Conservation (phyloP, 2,888 invertebrate species). For the Nebria salina region DNA sequence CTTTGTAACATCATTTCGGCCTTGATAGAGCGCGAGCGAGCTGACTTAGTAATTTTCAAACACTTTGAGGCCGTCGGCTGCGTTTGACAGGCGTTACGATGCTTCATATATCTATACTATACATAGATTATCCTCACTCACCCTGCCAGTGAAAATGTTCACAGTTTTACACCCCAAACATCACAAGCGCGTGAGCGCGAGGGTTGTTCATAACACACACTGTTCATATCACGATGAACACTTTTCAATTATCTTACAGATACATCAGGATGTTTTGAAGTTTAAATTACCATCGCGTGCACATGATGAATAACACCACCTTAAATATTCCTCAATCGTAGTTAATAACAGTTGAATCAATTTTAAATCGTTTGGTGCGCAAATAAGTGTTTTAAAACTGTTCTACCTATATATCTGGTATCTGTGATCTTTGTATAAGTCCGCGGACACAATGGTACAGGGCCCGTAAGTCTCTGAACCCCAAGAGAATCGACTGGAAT, state of each 20-base stretch:
- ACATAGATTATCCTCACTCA: slow-evolving; percentile 36
- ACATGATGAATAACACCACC: neutral
- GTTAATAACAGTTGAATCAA: too few relatives aligned
- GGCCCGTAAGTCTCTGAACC: neutral
- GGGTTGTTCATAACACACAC: slow-evolving; percentile 12
- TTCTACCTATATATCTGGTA: neutral
- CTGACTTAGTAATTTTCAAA: slow-evolving; percentile 43
- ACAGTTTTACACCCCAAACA: slow-evolving; percentile 38
- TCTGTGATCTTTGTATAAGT: slow-evolving; percentile 5
- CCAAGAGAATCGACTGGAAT: slow-evolving; percentile 11
- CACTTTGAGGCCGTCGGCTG: slow-evolving; percentile 39
- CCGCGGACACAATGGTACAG: slow-evolving; percentile 17
- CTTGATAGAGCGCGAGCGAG: neutral
- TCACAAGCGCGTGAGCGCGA: neutral
- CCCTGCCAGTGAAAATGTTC: slow-evolving; percentile 24
- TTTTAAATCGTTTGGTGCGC: neutral
- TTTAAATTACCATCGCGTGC: slow-evolving; percentile 8
- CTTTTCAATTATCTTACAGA: slow-evolving; percentile 5
- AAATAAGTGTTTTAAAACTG: neutral
- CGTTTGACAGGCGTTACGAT: slow-evolving; percentile 31
- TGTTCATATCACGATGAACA: neutral
- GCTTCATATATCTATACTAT: slow-evolving; percentile 45
- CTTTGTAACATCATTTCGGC: neutral
- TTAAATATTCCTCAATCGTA: too few relatives aligned
- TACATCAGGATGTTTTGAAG: neutral